Percentiles rank a stretch among this genome's conserved stretches.
phyloP scores from a whole-genome alignment of 2,113 vertebrate genomes.

The Sceloporus tristichus region DNA sequence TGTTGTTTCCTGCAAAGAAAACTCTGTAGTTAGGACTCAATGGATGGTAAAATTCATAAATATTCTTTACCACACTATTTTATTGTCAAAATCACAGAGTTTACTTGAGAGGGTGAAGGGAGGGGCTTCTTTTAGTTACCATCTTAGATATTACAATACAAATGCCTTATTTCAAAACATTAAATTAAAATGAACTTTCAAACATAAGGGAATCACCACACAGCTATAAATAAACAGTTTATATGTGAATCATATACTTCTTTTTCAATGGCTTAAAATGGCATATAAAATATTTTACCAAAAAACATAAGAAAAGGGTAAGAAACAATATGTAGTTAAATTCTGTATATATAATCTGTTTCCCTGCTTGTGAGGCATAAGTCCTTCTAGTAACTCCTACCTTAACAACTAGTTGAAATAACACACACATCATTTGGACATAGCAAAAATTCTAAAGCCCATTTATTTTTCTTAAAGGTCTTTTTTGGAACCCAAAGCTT shows the following conservation, averaged over 20 bases:
- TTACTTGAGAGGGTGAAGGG: neutral
- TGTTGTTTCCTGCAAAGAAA: neutral
- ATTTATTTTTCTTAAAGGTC: neutral
- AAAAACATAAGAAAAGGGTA: neutral
- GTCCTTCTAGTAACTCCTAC: neutral
- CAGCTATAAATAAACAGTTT: neutral
- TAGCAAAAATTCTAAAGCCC: neutral
- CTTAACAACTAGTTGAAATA: neutral
- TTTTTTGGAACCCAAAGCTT: neutral
- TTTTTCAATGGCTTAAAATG: neutral
- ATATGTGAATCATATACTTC: neutral
- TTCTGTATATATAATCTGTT: neutral
- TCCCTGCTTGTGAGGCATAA: neutral
- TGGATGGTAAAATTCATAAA: too few species aligned
- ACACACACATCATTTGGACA: neutral
- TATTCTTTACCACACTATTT: neutral
- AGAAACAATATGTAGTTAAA: neutral
- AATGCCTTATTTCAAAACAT: neutral
- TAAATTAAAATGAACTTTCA: neutral
- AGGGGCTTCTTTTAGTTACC: too few species aligned
- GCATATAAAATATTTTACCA: neutral
- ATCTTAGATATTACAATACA: neutral
- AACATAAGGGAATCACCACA: neutral
- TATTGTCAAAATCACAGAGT: neutral
- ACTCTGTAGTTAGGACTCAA: too few species aligned